These are phyloP conservation scores for Halictus quadricinctus DNA, from an alignment of 2,888 invertebrate genomes.

Conservation along the genomic window DNA sequence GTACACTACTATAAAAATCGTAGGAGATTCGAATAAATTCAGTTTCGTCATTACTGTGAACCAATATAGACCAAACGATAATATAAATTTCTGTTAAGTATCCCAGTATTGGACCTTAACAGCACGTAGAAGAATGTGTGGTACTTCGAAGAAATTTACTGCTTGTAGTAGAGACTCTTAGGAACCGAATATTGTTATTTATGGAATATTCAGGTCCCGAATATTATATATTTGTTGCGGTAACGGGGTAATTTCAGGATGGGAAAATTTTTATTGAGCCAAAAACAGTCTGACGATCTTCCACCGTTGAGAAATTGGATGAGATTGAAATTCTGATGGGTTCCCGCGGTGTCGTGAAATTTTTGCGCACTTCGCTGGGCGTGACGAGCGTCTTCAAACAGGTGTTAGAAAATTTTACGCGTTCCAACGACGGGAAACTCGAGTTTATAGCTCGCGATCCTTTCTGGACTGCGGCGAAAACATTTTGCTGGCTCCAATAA, in stretches of 20 bases:
- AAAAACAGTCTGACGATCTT: neutral
- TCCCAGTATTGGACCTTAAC: no score
- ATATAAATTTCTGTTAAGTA: no score
- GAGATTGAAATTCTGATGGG: neutral
- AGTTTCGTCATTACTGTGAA: no score
- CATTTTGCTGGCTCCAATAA: neutral
- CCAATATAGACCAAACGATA: no score
- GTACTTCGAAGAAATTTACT: no score
- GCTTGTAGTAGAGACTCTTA: neutral
- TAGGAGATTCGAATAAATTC: no score
- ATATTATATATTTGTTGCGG: neutral
- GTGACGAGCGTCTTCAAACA: slow-evolving; percentile 7
- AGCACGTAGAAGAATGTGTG: no score
- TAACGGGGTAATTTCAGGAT: neutral
- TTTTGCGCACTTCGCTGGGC: slow-evolving; percentile 2
- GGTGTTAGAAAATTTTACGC: neutral
- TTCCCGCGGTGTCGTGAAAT: neutral
- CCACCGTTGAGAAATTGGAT: neutral
- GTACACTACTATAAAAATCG: no score
- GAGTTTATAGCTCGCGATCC: neutral
- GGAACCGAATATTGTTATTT: neutral
- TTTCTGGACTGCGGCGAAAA: neutral
- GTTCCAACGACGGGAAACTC: neutral
- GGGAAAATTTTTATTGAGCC: neutral
- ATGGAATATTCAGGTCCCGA: neutral